phyloP scores from a whole-genome alignment of 2,797 vertebrate species.

The Jordanella pulchra region DNA sequence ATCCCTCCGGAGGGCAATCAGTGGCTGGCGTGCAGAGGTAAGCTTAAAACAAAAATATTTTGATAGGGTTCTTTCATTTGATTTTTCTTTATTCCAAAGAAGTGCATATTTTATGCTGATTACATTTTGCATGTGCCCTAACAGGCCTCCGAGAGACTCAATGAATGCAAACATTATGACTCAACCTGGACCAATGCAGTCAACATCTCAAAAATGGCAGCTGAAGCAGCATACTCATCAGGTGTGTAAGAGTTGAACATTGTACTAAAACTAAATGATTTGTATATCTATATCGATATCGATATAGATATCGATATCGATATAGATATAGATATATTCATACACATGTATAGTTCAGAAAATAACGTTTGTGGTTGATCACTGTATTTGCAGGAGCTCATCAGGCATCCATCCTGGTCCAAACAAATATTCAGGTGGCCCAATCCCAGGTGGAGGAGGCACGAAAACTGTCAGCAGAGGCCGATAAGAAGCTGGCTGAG shows the following conservation, averaged over 20 bases:
- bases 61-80: not conserved
- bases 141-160: slow-evolving; percentile 85
- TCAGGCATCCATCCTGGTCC: slow-evolving; percentile 83
- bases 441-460: slow-evolving; percentile 88
- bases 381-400: slow-evolving; percentile 84
- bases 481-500: slow-evolving; percentile 89
- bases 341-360: not conserved
- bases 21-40: slow-evolving; percentile 89
- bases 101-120: not conserved
- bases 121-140: slow-evolving; percentile 14
- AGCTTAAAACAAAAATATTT: slow-evolving; percentile 30
- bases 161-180: slow-evolving; percentile 87
- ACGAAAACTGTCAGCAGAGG: slow-evolving; percentile 82
- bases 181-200: slow-evolving; percentile 88
- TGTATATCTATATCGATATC: not conserved
- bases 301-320: no score
- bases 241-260: slow-evolving; percentile 71
- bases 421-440: slow-evolving; percentile 86
- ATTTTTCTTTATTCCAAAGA: not conserved
- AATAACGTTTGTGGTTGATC: slow-evolving; percentile 1
- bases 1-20: slow-evolving; percentile 89
- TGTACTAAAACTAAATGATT: not conserved
- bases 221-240: slow-evolving; percentile 87
- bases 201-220: slow-evolving; percentile 88
- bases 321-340: no score